phyloP scores from a whole-genome alignment of 2,113 vertebrate genomes.

The Tapirus terrestris region DNA sequence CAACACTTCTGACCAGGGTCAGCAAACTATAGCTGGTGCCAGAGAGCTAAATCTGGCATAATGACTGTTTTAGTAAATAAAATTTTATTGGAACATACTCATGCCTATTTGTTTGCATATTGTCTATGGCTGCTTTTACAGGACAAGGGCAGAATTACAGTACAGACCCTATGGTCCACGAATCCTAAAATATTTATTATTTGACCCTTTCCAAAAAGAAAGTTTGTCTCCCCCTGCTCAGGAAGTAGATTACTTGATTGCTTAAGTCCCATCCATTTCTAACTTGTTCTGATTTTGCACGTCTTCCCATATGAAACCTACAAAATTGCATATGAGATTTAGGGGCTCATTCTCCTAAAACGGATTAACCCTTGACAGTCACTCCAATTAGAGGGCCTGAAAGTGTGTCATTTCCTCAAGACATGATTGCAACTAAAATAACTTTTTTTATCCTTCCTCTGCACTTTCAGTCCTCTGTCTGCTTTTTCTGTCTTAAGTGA shows the following conservation, averaged over 20 bases:
- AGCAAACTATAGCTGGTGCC: not conserved
- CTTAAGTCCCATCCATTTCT: not conserved
- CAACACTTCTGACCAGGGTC: not conserved
- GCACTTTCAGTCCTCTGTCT: not conserved
- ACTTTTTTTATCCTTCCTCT: not conserved
- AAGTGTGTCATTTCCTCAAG: not conserved
- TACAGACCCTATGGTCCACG: not conserved
- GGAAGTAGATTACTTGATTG: not conserved
- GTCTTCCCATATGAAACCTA: not conserved
- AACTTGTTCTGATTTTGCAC: not conserved
- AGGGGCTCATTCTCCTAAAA: not conserved
- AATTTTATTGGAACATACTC: not conserved
- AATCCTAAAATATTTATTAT: not conserved
- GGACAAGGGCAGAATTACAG: fast-evolving
- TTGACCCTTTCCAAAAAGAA: not conserved
- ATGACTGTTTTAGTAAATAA: not conserved
- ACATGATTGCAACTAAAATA: not conserved
- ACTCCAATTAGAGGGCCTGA: not conserved
- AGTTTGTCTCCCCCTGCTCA: not conserved
- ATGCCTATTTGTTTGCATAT: not conserved
- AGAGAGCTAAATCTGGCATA: not conserved
- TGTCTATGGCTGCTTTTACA: not conserved
- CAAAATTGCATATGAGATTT: not conserved
- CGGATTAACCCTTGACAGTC: not conserved
- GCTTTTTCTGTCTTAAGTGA: not conserved